These are phyloP conservation scores for Spea hammondii DNA, from an alignment of 2,797 vertebrate species.

Conservation along the genomic window DNA sequence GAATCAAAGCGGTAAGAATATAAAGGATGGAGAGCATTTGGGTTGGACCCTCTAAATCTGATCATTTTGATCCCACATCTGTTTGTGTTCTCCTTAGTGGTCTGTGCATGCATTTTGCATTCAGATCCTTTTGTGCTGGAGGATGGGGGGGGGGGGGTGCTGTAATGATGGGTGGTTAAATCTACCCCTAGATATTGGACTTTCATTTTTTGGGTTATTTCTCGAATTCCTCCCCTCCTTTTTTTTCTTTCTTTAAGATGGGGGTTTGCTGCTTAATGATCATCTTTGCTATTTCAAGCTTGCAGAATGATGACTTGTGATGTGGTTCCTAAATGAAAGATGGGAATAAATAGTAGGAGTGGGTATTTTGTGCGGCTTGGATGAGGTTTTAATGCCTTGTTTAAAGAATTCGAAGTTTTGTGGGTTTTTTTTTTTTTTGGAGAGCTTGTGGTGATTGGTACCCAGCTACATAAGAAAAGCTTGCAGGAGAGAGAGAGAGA, in stretches of 20 bases:
- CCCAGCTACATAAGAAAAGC: slow-evolving; percentile 29
- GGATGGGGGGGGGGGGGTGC: not conserved
- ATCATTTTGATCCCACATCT: not conserved
- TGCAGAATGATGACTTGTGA: slow-evolving; percentile 8
- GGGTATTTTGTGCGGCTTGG: slow-evolving; percentile 2
- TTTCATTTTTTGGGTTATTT: not conserved
- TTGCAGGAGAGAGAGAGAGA: not conserved
- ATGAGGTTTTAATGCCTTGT: not conserved
- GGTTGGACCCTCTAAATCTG: not conserved
- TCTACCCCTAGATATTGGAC: not conserved
- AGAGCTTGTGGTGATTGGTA: slow-evolving; percentile 17
- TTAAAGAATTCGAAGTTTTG: slow-evolving; percentile 21
- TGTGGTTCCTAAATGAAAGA: slow-evolving; percentile 35
- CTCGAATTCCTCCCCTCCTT: not conserved
- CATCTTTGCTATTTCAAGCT: not conserved
- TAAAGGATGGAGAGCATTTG: not conserved
- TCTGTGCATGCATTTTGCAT: slow-evolving; percentile 7
- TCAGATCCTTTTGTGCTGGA: not conserved
- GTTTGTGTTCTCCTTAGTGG: slow-evolving; percentile 1
- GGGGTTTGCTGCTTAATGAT: not conserved
- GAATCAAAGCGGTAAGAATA: not conserved
- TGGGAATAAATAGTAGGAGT: slow-evolving; percentile 27
- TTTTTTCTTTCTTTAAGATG: slow-evolving; percentile 1
- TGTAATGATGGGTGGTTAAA: not conserved
- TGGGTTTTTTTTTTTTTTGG: not conserved